A percentile compares a stretch with the other conserved stretches of the same genome.
Conservation (phyloP, 2,113 vertebrate species). For the Loxodonta africana region DNA sequence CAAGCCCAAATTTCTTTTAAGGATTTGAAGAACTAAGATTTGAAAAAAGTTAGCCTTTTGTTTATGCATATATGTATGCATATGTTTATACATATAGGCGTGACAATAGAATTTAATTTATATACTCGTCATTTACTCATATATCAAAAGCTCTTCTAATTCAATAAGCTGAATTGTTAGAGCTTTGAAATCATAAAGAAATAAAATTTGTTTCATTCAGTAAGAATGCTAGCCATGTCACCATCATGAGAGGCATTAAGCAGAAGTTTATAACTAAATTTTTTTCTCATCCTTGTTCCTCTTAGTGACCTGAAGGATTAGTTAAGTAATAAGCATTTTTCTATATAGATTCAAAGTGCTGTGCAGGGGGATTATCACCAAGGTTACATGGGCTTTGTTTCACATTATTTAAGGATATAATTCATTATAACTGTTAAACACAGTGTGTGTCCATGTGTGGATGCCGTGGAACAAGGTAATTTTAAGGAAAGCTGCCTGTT, state of each 20-base stretch:
- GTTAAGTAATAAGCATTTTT: conserved; percentile 17
- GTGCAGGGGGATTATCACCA: conserved; percentile 19
- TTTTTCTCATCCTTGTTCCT: neutral
- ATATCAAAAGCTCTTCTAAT: conserved; percentile 26
- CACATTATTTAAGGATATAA: neutral
- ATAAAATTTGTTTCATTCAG: neutral
- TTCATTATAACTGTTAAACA: neutral
- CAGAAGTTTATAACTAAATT: conserved; percentile 8
- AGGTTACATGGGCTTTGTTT: neutral
- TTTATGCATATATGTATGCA: neutral
- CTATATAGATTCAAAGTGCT: neutral
- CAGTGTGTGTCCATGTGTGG: neutral
- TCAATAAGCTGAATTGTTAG: neutral
- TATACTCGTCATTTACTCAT: neutral
- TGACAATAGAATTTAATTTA: neutral
- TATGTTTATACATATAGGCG: neutral
- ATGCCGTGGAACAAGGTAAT: neutral
- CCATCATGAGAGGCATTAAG: neutral
- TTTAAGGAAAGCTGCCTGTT: neutral
- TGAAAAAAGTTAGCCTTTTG: neutral
- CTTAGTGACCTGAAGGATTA: conserved; percentile 16
- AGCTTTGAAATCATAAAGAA: conserved; percentile 15
- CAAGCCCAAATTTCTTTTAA: conserved; percentile 1
- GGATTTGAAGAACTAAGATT: conserved; percentile 4
- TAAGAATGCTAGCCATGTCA: neutral